Base-by-base conservation (phyloP, 2,888 invertebrate genomes). In the Sesia apiformis region DNA sequence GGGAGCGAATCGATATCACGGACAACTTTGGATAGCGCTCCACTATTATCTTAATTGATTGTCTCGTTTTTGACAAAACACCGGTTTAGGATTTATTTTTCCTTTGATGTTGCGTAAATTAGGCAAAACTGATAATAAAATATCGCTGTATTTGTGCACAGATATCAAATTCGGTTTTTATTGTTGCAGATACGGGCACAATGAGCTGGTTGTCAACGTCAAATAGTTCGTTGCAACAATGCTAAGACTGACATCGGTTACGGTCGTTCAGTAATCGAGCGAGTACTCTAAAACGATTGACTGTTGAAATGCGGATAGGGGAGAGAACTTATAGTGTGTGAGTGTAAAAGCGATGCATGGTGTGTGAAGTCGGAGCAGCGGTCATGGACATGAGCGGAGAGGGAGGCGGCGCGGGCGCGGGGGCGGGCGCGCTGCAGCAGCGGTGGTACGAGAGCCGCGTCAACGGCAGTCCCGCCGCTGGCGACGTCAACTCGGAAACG, bases 361-460 rank as follows among this genome's bases (percentile, higher is more conserved):
- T 89, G 79, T 89, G 89, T 89, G 89, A 89, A 84, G 74, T 74
- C 73, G 77, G 80, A 69, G 65, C 74, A 69, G 82, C 81, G 72
- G 84, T 74, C 79, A 89, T 89, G 89, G 88, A 88, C 85, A 88
- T 87, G 89, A 88, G 86, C 78, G 86, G 84, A 59, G 85, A 83
- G 79, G 84, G 80, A 60, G 84, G 79, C 68, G 84, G 80, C 63
- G 71, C 78, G 72, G 82, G 83, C 67, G 78, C 77, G 72, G 81
- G 77, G 62, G 78, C 71, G 65, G 83, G 79, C 67, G 80, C 85
- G 69, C 74, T 90, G 74, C 90, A 90, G 78, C 90, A 90, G 84
- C 87, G 90, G 65, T 90, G 90, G 90, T 90, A 90, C 81, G 90
- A 90, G 74, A 72, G 87, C 79, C 88, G 90, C 72, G 86, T 90